These are phyloP conservation scores for Maccullochella peelii DNA, from an alignment of 2,113 vertebrate species.

Conservation along the genomic window DNA sequence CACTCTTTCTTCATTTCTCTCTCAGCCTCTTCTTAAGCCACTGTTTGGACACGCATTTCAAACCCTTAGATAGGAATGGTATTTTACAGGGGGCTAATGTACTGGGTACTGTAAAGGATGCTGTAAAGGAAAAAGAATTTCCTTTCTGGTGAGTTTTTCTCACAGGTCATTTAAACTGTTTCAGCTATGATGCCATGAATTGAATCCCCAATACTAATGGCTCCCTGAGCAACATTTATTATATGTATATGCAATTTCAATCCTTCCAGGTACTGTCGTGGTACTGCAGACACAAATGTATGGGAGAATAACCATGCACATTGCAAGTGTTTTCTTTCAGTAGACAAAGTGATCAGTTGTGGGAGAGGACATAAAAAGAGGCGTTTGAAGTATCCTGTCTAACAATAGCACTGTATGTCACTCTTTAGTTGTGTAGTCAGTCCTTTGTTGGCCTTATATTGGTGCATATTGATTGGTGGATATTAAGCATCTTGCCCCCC, in stretches of 20 bases:
- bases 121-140: not conserved
- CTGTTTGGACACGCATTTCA: conserved; percentile 47
- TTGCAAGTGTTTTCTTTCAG: conserved; percentile 1
- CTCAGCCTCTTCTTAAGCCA: conserved; percentile 9
- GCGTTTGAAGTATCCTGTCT: not conserved
- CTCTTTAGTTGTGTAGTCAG: not conserved
- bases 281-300: not conserved
- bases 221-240: conserved; percentile 16
- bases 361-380: not conserved
- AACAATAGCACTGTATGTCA: not conserved
- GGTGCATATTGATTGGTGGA: not conserved
- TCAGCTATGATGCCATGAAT: not conserved
- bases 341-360: not conserved
- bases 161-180: not conserved
- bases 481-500: not conserved
- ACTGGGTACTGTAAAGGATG: conserved; percentile 16
- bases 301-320: not conserved
- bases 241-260: conserved; percentile 3
- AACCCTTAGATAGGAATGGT: conserved; percentile 21
- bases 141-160: not conserved
- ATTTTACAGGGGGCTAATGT: conserved; percentile 31
- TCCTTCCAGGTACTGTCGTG: not conserved
- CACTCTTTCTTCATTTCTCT: conserved; percentile 20
- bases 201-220: not conserved
- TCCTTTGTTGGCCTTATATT: not conserved